Percentiles rank a stretch among this genome's conserved stretches.
These are phyloP conservation scores for Drosophila niveifrons DNA, from an alignment of 2,888 invertebrate genomes.

Conservation along the genomic window DNA sequence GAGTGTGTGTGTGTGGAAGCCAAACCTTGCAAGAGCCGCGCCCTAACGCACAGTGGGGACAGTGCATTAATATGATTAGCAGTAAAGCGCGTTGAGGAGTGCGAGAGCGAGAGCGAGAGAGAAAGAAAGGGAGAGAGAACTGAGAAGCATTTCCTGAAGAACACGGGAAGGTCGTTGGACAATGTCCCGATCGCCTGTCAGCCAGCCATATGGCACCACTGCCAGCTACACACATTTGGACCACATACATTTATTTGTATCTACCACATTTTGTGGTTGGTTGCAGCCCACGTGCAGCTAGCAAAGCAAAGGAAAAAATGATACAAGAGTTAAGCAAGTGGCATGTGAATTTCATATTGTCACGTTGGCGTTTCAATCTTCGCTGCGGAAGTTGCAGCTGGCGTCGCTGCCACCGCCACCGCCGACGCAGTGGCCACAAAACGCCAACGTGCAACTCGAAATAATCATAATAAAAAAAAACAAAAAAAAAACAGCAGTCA, in stretches of 20 bases:
- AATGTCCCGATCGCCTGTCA: slow-evolving; percentile 54
- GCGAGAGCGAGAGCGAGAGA: no score
- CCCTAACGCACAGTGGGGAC: slow-evolving; percentile 48
- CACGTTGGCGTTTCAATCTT: slow-evolving; percentile 37
- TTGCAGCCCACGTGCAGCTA: slow-evolving; percentile 56
- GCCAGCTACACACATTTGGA: slow-evolving; percentile 1
- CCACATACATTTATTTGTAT: background rate
- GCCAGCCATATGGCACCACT: slow-evolving; percentile 63
- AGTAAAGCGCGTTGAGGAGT: slow-evolving; percentile 3
- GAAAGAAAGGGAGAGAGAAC: no score
- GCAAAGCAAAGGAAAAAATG: background rate
- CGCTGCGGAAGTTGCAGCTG: slow-evolving; percentile 71
- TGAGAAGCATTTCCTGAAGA: slow-evolving; percentile 66
- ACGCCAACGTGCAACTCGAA: slow-evolving; percentile 32
- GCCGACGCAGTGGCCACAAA: slow-evolving; percentile 5
- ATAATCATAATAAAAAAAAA: no score
- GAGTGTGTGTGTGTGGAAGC: slow-evolving; percentile 38
- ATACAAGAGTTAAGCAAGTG: slow-evolving; percentile 42
- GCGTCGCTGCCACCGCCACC: slow-evolving; percentile 2
- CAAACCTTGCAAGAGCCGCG: slow-evolving; percentile 61
- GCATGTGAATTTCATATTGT: slow-evolving; percentile 49
- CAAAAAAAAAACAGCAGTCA: no score
- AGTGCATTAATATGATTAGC: slow-evolving; percentile 77
- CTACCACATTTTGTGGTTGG: slow-evolving; percentile 15
- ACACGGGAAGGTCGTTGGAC: slow-evolving; percentile 67